phyloP scores from a whole-genome alignment of 1,140 invertebrate genomes.

The Dysdera silvatica region DNA sequence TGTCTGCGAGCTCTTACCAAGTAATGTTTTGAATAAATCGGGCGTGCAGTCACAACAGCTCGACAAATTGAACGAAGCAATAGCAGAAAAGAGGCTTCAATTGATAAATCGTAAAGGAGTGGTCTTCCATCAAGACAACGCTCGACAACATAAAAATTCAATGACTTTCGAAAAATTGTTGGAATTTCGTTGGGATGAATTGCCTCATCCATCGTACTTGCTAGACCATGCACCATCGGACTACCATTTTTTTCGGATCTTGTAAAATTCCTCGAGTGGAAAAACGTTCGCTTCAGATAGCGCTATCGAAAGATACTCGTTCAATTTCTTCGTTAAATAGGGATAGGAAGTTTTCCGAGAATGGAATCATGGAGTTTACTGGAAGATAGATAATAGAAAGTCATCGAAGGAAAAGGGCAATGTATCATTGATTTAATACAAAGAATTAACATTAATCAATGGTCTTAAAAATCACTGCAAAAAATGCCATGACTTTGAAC shows the following conservation, averaged over 20 bases:
- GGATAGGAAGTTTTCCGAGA: neutral
- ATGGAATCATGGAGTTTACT: neutral
- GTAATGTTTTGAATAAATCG: neutral
- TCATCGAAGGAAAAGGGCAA: neutral
- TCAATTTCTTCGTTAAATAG: neutral
- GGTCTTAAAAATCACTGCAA: too few species aligned
- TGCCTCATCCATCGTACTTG: conserved; percentile 10
- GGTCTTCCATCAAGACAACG: neutral
- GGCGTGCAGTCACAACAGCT: neutral
- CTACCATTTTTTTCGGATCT: neutral
- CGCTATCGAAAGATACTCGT: neutral
- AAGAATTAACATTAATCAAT: too few species aligned
- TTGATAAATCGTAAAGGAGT: neutral
- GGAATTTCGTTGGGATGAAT: neutral
- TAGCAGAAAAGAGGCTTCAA: neutral
- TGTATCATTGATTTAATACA: neutral
- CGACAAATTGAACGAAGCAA: neutral
- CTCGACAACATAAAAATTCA: neutral
- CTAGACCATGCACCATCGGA: neutral
- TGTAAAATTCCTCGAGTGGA: neutral
- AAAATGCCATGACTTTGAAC: too few species aligned
- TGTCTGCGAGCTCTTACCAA: neutral
- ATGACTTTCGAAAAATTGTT: neutral
- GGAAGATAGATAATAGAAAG: neutral
- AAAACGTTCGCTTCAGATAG: neutral